These are phyloP conservation scores for Coenobita brevimanus DNA, from an alignment of 1,140 invertebrate genomes.

Conservation along the genomic window DNA sequence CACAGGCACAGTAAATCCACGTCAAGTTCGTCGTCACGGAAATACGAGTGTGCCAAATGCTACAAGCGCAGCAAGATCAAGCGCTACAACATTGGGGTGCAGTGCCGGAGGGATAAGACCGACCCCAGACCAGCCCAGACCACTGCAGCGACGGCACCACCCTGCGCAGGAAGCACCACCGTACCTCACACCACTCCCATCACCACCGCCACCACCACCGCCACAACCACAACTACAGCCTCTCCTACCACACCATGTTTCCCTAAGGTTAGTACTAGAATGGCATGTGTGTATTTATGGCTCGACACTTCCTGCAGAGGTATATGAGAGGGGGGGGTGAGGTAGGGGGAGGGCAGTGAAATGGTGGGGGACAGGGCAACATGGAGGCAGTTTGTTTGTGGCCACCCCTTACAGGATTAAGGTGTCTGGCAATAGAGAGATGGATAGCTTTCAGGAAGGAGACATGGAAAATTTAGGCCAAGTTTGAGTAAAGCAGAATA, in stretches of 20 bases:
- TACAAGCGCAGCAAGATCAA: constrained; percentile 74
- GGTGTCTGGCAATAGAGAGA: too few species aligned
- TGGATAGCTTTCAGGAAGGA: too few species aligned
- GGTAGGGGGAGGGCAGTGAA: too few species aligned
- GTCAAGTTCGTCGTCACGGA: constrained; percentile 26
- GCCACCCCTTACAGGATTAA: too few species aligned
- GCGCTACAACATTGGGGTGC: constrained; percentile 78
- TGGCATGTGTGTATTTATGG: too few species aligned
- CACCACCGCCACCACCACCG: constrained; percentile 37
- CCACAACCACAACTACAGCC: constrained; percentile 71
- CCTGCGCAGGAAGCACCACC: constrained; percentile 70
- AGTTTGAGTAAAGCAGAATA: too few species aligned
- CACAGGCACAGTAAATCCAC: constrained; percentile 37
- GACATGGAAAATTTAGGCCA: too few species aligned
- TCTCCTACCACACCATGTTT: constrained; percentile 23
- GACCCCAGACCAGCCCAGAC: constrained; percentile 70
- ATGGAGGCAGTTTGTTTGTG: too few species aligned
- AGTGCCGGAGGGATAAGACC: constrained; percentile 76
- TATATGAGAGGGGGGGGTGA: too few species aligned
- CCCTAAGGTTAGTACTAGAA: constrained; percentile 60
- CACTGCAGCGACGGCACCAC: constrained; percentile 51
- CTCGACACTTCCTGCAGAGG: too few species aligned
- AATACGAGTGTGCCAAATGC: constrained; percentile 70
- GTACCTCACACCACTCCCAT: constrained; percentile 57
- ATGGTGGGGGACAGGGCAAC: too few species aligned